Evolutionary conservation across 2,888 invertebrate genomes (phyloP).

Genomic region (Tenthredo scrophulariae): DNA sequence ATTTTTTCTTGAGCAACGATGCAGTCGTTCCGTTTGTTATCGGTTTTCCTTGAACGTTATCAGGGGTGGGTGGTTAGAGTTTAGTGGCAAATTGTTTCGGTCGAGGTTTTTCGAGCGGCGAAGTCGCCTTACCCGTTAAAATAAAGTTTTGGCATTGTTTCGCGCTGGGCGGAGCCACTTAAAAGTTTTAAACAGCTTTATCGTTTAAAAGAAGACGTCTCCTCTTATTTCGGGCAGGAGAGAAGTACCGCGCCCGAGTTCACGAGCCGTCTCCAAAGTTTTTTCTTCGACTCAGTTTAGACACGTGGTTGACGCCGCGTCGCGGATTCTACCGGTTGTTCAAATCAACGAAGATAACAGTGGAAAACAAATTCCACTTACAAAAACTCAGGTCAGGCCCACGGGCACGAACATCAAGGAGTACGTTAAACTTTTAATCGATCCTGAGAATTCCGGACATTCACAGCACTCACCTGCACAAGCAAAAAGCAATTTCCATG

Average conservation of each 20-base stretch:
- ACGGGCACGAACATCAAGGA: background rate
- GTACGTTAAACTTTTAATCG: conserved; percentile 1
- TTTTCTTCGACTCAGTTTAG: conserved; percentile 34
- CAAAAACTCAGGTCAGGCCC: background rate
- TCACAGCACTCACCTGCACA: conserved; percentile 90
- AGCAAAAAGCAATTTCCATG: conserved; percentile 94
- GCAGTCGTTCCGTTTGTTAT: conserved; percentile 92
- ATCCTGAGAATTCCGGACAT: conserved; percentile 14
- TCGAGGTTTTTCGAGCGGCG: background rate
- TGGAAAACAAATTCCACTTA: conserved; percentile 25
- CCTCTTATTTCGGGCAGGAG: conserved; percentile 27
- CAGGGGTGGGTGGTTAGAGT: conserved; percentile 29
- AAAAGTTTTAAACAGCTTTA: conserved; percentile 69
- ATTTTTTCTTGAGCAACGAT: conserved; percentile 93
- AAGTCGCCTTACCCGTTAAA: background rate
- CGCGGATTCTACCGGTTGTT: background rate
- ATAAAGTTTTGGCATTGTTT: conserved; percentile 65
- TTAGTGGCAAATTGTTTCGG: conserved; percentile 26
- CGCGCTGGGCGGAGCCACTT: conserved; percentile 64
- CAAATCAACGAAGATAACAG: conserved; percentile 15
- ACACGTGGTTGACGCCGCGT: conserved; percentile 20
- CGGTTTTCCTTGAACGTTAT: conserved; percentile 86
- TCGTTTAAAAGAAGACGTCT: conserved; percentile 53
- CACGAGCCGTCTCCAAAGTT: conserved; percentile 36
- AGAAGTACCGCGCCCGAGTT: background rate